Evolutionary conservation across 1,140 invertebrate genomes (phyloP).

Genomic region (Papilio polyxenes): DNA sequence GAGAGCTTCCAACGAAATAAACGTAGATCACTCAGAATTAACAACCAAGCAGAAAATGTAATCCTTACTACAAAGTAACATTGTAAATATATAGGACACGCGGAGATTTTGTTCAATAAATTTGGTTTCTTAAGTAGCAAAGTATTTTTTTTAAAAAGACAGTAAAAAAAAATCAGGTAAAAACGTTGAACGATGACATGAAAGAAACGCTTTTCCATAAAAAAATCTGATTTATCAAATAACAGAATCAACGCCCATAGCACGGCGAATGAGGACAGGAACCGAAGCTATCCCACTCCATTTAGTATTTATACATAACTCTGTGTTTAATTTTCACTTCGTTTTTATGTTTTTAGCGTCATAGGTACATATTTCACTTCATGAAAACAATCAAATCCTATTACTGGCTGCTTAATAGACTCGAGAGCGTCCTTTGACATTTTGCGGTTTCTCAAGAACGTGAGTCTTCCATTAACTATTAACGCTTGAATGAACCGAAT

Average conservation of each 20-base stretch:
- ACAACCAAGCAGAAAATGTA: constrained; percentile 8
- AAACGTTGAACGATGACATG: too few relatives aligned
- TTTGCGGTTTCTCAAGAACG: constrained; percentile 13
- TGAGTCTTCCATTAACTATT: constrained; percentile 18
- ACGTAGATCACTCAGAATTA: constrained; percentile 17
- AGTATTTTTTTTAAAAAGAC: too few relatives aligned
- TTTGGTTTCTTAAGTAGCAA: too few relatives aligned
- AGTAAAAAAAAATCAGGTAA: too few relatives aligned
- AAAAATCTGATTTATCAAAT: too few relatives aligned
- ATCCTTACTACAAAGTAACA: not conserved
- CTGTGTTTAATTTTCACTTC: too few relatives aligned
- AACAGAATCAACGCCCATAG: too few relatives aligned
- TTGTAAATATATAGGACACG: not conserved
- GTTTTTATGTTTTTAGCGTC: too few relatives aligned
- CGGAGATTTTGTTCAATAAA: not conserved
- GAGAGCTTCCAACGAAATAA: constrained; percentile 17
- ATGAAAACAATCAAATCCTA: not conserved
- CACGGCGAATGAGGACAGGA: too few relatives aligned
- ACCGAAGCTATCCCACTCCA: too few relatives aligned
- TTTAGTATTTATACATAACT: too few relatives aligned
- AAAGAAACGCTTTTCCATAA: too few relatives aligned
- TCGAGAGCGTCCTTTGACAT: not conserved
- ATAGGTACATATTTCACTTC: not conserved
- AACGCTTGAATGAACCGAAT: not conserved
- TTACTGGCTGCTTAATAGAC: not conserved